Evolutionary conservation across 2,888 invertebrate species (phyloP).

Genomic region (Philonicus albiceps): DNA sequence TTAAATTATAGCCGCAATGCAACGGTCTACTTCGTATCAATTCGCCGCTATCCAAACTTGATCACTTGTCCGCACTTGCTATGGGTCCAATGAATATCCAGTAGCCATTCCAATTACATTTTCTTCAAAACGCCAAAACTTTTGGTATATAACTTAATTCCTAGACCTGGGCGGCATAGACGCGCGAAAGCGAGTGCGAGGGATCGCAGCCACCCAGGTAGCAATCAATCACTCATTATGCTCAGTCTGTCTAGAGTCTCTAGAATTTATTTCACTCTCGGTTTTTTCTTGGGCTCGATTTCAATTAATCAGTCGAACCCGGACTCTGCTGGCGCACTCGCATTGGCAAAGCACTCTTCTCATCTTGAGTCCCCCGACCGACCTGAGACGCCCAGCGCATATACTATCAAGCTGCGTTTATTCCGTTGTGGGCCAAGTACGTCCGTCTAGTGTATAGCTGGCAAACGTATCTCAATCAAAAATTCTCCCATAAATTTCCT

Average conservation of each 20-base stretch:
- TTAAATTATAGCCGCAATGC: neutral
- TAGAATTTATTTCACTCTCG: conserved; percentile 37
- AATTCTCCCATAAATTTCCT: neutral
- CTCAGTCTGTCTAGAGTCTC: conserved; percentile 8
- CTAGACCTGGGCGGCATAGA: neutral
- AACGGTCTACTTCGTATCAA: neutral
- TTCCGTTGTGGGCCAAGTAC: neutral
- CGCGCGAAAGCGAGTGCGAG: neutral
- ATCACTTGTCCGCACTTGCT: neutral
- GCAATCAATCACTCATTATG: conserved; percentile 50
- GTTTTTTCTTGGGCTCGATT: conserved; percentile 19
- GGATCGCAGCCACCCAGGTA: conserved; percentile 49
- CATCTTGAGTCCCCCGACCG: neutral
- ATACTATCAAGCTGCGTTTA: neutral
- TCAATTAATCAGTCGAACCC: conserved; percentile 34
- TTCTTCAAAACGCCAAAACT: neutral
- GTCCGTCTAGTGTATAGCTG: neutral
- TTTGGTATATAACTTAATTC: neutral
- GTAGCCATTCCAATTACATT: neutral
- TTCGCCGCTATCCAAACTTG: neutral
- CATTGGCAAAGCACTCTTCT: neutral
- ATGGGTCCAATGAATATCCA: neutral
- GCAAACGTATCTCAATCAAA: neutral
- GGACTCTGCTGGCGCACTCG: neutral
- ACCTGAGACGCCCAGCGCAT: neutral